Base-by-base conservation (phyloP, 92 coral and sea anemone species). In the Desmophyllum pertusum region DNA sequence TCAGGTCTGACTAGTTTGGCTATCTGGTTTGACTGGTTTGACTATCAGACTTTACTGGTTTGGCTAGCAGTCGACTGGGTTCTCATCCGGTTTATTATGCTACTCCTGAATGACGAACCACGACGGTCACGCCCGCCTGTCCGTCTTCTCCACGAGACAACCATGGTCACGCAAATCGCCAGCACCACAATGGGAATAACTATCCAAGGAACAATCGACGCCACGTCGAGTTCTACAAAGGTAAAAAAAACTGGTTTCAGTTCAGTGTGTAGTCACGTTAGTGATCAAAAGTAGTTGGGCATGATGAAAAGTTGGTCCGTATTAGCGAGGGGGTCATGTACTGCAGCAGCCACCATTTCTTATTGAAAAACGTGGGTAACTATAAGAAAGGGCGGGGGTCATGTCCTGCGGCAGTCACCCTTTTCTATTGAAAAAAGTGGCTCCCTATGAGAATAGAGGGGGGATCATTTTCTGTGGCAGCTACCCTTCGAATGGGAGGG, bases 131-230 rank as follows among this genome's bases (percentile, higher is more conserved):
- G 68, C 43, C 59, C 86, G 1, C 41, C 42, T 17, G 51, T 61
- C 40, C 40, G 61, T 36, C 87, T 15, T 53, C 81, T 84, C 82
- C 82, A 75, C 27, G 23, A 25, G 43, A 84, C 73, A 63, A 74
- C 46, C 81, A 75, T 38, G 10, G 87, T 84, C 40, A 84, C 75
- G 27, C 82, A 52, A 55, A 84, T 35, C 18, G 87, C 82, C 43
- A 63, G 19, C 17, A 62, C 55, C 27, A 84, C 82, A 29, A 84
- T 38, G 8, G 87, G 87, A 21, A 84, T 76, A 27, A 84, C 78
- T 84, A 84, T 75, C 87, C 87, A 84, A 10, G 87, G 87, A 36
- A 84, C 82, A 27, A 84, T 65, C 5, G 82, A 62, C 37, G 87
- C 64, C 21, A 76, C 67, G 33, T 63, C 74, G 23, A 65, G 21